These are phyloP conservation scores for Ruditapes philippinarum DNA, from an alignment of 1,140 invertebrate species.

Conservation along the genomic window DNA sequence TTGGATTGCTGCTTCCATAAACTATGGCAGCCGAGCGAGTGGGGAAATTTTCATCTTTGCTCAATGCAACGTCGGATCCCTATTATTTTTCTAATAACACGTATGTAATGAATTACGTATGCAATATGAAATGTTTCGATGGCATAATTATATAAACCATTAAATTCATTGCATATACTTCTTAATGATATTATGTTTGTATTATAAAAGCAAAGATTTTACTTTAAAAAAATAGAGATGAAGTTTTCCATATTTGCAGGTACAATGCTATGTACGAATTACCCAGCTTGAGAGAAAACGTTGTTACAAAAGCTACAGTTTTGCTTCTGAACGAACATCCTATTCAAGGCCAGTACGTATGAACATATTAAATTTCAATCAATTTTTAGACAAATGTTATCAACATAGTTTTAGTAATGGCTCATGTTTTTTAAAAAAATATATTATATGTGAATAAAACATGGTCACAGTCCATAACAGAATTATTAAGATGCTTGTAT, in stretches of 20 bases:
- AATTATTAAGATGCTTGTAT: not conserved
- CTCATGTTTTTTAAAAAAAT: too few species aligned
- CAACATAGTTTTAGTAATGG: not conserved
- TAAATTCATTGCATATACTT: not conserved
- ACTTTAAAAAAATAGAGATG: not conserved
- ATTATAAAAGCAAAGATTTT: not conserved
- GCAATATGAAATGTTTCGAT: not conserved
- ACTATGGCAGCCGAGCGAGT: not conserved
- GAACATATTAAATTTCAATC: too few species aligned
- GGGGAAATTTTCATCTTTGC: conserved; percentile 38
- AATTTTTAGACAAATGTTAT: not conserved
- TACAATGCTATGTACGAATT: conserved; percentile 35
- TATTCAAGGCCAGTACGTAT: not conserved
- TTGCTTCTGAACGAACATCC: conserved; percentile 46
- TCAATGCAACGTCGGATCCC: conserved; percentile 12
- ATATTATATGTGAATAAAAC: too few species aligned
- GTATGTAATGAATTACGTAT: not conserved
- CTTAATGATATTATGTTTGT: not conserved
- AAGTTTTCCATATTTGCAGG: conserved; percentile 51
- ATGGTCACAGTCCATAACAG: not conserved
- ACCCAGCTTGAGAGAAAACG: not conserved
- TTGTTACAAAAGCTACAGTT: conserved; percentile 46
- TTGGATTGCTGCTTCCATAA: conserved; percentile 28
- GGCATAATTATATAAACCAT: not conserved
- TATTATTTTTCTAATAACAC: conserved; percentile 24